Base-by-base conservation (phyloP, 2,888 invertebrate genomes). In the Eupeodes luniger region DNA sequence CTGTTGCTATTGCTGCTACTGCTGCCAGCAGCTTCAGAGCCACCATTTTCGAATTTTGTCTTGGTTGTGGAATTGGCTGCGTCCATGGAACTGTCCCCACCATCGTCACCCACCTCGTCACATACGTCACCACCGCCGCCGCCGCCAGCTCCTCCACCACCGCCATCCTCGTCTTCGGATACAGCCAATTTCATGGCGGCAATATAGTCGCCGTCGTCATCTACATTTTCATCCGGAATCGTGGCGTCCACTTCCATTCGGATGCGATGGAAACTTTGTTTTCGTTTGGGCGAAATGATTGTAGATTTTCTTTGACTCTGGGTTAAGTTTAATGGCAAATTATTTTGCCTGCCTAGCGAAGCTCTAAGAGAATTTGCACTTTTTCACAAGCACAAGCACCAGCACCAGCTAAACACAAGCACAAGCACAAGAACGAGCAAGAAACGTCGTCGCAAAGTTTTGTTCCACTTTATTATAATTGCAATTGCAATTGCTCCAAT, bases 251-350 rank as follows among this genome's bases (percentile, higher is more conserved):
- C 91, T 88, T 91, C 91, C 91, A 91, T 91, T 90, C 91, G 91
- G 27, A 91, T 91, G 75, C 90, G 87, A 59, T 90, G 91, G 90
- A 91, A 91, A 90, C 91, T 91, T 70, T 91, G 91, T 82, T 91
- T 91, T 70, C 91, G 81, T 91, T 91, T 91, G 74, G 91, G 91
- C 87, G 91, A 91, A 91, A 91, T 91, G 88, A 90, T 91, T 90
- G 91, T 89, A 87, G 36, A 69, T 85, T 88, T 85, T 81, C 40
- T n/a, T 40, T 2, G 9, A 76, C 83, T 51, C 36, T 10, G 80
- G 44, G 49, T 27, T 51, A 51, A 67, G 51, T 49, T 66, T 75
- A 79, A 34, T 75, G 10, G 6, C 34, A 40, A 55, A 36, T 53
- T 36, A 51, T 47, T 79, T 61, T n/a, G 67, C 16, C 53, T 27